Evolutionary conservation across 2,888 invertebrate species (phyloP).

Genomic region (Campoplex nolae): DNA sequence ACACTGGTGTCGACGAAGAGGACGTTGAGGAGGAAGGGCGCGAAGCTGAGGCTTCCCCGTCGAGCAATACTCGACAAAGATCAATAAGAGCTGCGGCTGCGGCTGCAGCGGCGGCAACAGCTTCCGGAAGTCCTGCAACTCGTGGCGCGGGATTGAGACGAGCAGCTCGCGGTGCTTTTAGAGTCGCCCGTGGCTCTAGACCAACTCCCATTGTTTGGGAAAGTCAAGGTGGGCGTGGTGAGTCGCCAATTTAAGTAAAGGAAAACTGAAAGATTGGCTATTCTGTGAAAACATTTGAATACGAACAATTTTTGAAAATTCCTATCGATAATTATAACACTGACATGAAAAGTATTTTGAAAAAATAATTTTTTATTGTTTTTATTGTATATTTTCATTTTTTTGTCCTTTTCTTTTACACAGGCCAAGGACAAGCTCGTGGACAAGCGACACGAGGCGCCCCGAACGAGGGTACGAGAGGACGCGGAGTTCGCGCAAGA

Average conservation of each 20-base stretch:
- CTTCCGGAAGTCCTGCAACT: slow-evolving; percentile 70
- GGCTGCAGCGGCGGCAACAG: slow-evolving; percentile 76
- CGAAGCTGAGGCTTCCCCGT: slow-evolving; percentile 92
- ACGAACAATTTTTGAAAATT: background rate
- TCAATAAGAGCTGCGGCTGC: slow-evolving; percentile 79
- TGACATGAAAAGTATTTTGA: background rate
- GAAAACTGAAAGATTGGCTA: background rate
- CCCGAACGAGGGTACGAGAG: slow-evolving; percentile 74
- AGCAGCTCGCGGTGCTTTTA: slow-evolving; percentile 80
- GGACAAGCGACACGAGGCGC: slow-evolving; percentile 77
- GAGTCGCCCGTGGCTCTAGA: slow-evolving; percentile 83
- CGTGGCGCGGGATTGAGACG: slow-evolving; percentile 79
- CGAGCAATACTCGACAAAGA: slow-evolving; percentile 86
- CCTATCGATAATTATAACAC: background rate
- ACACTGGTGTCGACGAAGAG: slow-evolving; percentile 80
- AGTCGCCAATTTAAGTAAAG: slow-evolving; percentile 4
- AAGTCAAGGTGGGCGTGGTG: slow-evolving; percentile 79
- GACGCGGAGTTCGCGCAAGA: slow-evolving; percentile 77
- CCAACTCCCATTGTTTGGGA: slow-evolving; percentile 89
- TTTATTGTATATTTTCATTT: background rate
- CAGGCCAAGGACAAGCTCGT: slow-evolving; percentile 75
- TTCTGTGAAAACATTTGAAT: background rate
- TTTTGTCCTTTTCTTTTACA: background rate
- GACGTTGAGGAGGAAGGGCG: slow-evolving; percentile 89
- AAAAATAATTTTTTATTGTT: background rate